phyloP scores from a whole-genome alignment of 2,888 invertebrate species.

The Xestia ashworthii region DNA sequence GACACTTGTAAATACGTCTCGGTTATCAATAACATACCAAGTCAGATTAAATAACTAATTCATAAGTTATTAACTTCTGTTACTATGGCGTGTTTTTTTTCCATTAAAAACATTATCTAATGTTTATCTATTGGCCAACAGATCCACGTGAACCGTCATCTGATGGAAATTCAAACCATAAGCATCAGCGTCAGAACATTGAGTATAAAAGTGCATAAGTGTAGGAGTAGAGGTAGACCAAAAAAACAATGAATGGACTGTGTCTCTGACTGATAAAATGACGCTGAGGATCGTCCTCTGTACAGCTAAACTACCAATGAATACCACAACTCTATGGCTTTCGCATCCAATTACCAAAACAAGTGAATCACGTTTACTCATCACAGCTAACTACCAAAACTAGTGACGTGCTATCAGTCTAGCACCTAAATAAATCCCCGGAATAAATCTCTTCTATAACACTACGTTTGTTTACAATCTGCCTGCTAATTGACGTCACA shows the following conservation, averaged over 20 bases:
- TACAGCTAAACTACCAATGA: background rate
- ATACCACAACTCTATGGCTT: background rate
- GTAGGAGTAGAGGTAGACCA: too few species aligned
- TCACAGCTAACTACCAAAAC: constrained; percentile 3
- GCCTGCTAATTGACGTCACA: constrained; percentile 81
- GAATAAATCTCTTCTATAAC: constrained; percentile 49
- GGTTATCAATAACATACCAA: constrained; percentile 11
- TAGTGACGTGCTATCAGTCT: constrained; percentile 14
- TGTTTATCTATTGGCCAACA: background rate
- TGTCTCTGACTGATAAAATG: too few species aligned
- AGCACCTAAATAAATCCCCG: constrained; percentile 30
- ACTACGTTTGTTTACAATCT: constrained; percentile 69
- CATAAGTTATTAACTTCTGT: background rate
- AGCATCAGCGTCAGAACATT: background rate
- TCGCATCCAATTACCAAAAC: background rate
- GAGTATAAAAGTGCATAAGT: too few species aligned
- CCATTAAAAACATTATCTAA: background rate
- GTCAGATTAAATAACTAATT: background rate
- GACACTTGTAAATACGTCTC: constrained; percentile 2
- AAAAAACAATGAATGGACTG: too few species aligned
- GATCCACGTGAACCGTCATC: background rate
- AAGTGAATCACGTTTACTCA: constrained; percentile 4
- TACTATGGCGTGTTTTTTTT: background rate
- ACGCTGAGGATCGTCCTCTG: too few species aligned
- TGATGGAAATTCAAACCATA: background rate